Conservation (phyloP, 2,113 vertebrate species). For the Siphamia tubifer region DNA sequence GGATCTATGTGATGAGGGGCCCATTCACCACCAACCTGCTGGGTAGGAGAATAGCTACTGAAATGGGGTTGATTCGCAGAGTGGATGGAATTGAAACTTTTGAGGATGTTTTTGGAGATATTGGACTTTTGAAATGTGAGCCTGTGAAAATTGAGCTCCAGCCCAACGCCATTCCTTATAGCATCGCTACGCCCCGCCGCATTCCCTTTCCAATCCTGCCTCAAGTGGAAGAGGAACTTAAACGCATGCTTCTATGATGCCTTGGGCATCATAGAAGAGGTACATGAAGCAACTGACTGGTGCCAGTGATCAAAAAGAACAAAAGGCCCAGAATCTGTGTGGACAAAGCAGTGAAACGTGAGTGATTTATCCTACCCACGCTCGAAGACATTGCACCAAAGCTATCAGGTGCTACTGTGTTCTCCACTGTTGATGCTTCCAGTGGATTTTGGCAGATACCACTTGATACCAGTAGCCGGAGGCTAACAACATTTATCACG, state of each 20-base stretch:
- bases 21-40: neutral
- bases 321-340: too few species aligned
- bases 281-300: too few species aligned
- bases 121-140: neutral
- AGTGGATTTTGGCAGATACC: neutral
- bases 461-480: neutral
- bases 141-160: slow-evolving; percentile 20
- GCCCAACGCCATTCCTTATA: too few species aligned
- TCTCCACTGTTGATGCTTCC: neutral
- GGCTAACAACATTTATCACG: slow-evolving; percentile 8
- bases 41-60: neutral
- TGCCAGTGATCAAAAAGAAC: too few species aligned
- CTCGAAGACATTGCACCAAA: slow-evolving; percentile 16
- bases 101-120: slow-evolving; percentile 5
- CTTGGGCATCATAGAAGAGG: too few species aligned
- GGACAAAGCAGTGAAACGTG: too few species aligned
- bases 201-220: too few species aligned
- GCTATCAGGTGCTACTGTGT: neutral
- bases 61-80: neutral
- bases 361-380: slow-evolving; percentile 9
- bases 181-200: too few species aligned
- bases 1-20: neutral
- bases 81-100: neutral
- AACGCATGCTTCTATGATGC: too few species aligned
- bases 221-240: too few species aligned